Base-by-base conservation (phyloP, 2,797 vertebrate species). In the Meriones psammophilus region DNA sequence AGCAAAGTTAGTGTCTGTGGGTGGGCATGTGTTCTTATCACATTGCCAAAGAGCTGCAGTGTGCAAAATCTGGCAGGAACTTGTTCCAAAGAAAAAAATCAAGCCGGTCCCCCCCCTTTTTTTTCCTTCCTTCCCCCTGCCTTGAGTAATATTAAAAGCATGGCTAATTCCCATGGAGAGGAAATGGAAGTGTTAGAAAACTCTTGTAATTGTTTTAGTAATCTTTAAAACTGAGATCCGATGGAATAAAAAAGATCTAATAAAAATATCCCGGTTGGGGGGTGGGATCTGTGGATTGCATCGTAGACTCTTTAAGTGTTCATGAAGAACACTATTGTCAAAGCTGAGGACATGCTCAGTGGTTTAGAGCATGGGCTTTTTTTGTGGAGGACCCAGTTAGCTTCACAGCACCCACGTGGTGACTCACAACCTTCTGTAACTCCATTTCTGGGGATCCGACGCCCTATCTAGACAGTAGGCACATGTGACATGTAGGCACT, bases 1-100 rank as follows among this genome's bases (percentile, higher is more conserved):
- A 96, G 96, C 94, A 96, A 54, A 96, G 95, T 97, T 96, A 73
- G 96, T 96, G 97, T 88, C 96, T 93, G 94, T 97, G 97, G 97
- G 97, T 95, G 97, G 96, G 91, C 88, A 22, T 95, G 96, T 96
- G 95, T 95, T 91, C 94, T 95, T 90, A 74, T 94, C 92, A 77
- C 87, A 69, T 83, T 26, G 9, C 94, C 95, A 86, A 3, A 94
- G 96, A 95, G 56, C 92, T 68, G 89, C 81, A 76, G 15, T 90
- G 93, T 95, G 92, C 93, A 94, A 77, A 96, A 97, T 94, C 97
- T 92, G 95, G 95, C 93, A 95, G 92, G 42, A 94, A 46, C 87
- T 50, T 90, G 28, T 91, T 95, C 93, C 94, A 89, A 64, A 95
- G 95, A 69, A 94, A 96, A 74, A 96, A 97, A 74, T 71, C 66